Conservation (phyloP, 1,140 invertebrate species). For the Zaprionus vittiger region DNA sequence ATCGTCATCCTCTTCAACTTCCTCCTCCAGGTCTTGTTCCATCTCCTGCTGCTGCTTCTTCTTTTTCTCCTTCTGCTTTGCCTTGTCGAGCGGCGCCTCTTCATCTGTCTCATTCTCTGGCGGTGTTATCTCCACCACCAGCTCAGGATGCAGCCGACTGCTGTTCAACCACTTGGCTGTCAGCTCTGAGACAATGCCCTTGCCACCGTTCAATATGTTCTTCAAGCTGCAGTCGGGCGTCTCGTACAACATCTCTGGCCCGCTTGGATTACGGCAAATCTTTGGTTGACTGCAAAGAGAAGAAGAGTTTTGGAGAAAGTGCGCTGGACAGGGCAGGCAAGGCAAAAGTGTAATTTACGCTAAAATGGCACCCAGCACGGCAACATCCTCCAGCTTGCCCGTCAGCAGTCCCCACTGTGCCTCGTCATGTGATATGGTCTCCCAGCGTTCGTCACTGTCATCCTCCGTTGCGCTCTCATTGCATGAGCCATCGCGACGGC, state of each 20-base stretch:
- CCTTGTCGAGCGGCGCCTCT: constrained; percentile 26
- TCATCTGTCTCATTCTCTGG: constrained; percentile 51
- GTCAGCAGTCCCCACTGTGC: constrained; percentile 94
- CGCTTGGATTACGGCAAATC: constrained; percentile 54
- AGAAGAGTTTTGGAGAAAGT: neutral
- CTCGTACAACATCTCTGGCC: constrained; percentile 86
- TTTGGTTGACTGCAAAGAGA: constrained; percentile 54
- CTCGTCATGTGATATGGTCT: constrained; percentile 92
- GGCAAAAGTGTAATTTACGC: constrained; percentile 83
- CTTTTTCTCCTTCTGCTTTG: constrained; percentile 29
- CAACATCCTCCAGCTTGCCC: constrained; percentile 95
- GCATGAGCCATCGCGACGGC: constrained; percentile 78
- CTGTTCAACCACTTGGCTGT: constrained; percentile 92
- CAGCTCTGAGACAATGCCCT: constrained; percentile 93
- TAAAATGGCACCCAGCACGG: constrained; percentile 90
- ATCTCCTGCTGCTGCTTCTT: neutral
- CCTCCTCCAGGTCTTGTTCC: constrained; percentile 2
- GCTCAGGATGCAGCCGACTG: constrained; percentile 88
- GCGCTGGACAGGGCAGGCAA: neutral
- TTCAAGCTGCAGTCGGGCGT: constrained; percentile 89
- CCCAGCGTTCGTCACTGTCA: constrained; percentile 89
- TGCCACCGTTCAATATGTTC: constrained; percentile 90
- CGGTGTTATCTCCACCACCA: constrained; percentile 68
- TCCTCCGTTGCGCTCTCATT: constrained; percentile 81
- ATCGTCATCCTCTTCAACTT: constrained; percentile 30